Evolutionary conservation across 1,140 invertebrate genomes (phyloP), one percentile per base, ranked within the genome.

Genomic region (Samia ricini): DNA sequence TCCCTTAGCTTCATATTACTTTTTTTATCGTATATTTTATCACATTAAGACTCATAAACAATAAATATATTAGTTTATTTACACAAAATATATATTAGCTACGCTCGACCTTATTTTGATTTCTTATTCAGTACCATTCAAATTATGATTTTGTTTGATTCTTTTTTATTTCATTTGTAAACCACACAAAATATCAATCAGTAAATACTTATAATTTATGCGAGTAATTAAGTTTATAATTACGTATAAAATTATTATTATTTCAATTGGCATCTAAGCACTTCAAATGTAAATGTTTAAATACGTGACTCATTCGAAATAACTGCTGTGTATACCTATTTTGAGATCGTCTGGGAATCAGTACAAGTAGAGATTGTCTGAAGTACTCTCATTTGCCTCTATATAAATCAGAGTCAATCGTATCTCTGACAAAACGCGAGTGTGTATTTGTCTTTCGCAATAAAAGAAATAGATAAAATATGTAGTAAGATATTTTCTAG

Each of bases 271-370:
- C 49, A 64, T 58, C 18, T 48, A 36, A 42, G 26, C 50, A 55
- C 64, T 29, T 63, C 67, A 57, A 26, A 64, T 64, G 56, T 62
- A 64, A 63, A 66, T 60, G 66, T 58, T 59, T 59, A 61, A 23
- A 10, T 26, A n/a, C 54, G 61, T 87, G 83, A 87, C 67, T 85
- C 81, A 83, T 76, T 73, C 61, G 57, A 63, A 62, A 42, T 66
- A 56, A 68, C 62, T 49, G 36, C 55, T 29, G 22, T 56, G 59
- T 74, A 69, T 83, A 60, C 55, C 61, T 69, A 88, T 88, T 86
- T 85, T 66, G 60, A 73, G 79, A 77, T 56, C 82, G 81, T 85
- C 81, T 86, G 77, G 58, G 76, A 75, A 79, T 84, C 71, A 78
- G 66, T 76, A 72, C 70, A 74, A 81, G 74, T 80, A 76, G 71